Conservation (phyloP, 2,888 invertebrate genomes). For the Epirrhoe tristata region DNA sequence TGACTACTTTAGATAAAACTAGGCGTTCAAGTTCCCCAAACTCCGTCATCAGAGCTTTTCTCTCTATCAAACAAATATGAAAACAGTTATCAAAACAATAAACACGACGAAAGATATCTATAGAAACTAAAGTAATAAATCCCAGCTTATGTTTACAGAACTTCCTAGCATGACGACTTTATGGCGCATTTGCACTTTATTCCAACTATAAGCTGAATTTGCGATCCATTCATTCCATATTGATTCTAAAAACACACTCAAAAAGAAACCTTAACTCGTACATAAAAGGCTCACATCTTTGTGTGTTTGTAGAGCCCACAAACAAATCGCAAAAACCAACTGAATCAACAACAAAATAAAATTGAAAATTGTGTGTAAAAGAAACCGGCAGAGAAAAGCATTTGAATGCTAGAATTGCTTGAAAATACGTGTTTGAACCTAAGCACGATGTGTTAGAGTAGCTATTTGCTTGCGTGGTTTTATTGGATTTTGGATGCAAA, state of each 20-base stretch:
- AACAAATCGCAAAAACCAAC: constrained; percentile 10
- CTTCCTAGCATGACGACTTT: not conserved
- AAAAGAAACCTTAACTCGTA: constrained; percentile 2
- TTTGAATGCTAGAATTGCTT: constrained; percentile 9
- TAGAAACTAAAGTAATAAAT: not conserved
- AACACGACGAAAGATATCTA: not conserved
- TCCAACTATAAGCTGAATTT: not conserved
- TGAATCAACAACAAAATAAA: not conserved
- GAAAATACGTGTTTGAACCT: constrained; percentile 24
- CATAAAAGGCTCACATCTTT: not conserved
- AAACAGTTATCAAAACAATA: not conserved
- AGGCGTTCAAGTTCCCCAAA: too few species aligned
- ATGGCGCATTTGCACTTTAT: not conserved
- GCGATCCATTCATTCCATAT: not conserved
- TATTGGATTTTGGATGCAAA: constrained; percentile 26
- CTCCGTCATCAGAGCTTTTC: too few species aligned
- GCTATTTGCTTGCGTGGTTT: constrained; percentile 13
- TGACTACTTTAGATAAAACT: too few species aligned
- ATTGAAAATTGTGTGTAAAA: constrained; percentile 20
- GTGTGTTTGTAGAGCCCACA: not conserved
- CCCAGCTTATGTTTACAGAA: not conserved
- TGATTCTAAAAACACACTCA: constrained; percentile 1
- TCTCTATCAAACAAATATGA: not conserved
- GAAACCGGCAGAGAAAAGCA: constrained; percentile 11
- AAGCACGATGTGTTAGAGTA: constrained; percentile 7